phyloP scores from a whole-genome alignment of 2,797 vertebrate genomes.

The Rhinella marina region DNA sequence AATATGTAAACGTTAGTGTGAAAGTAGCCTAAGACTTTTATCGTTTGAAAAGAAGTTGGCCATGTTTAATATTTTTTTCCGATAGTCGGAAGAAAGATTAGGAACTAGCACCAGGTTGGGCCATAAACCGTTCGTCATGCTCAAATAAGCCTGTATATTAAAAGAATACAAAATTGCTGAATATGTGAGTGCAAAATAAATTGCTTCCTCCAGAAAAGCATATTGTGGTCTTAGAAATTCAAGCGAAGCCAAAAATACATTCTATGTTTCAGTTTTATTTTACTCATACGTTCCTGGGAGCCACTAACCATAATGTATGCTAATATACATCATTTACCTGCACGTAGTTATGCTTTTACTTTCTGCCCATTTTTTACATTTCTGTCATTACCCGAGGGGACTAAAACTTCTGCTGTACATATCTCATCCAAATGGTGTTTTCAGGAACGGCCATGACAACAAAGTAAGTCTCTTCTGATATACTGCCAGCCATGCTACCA shows the following conservation, averaged over 20 bases:
- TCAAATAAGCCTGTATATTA: too few relatives aligned
- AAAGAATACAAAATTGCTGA: too few relatives aligned
- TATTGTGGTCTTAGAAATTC: neutral
- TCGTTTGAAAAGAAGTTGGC: too few relatives aligned
- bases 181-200: too few relatives aligned
- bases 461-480: neutral
- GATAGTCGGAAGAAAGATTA: too few relatives aligned
- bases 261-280: neutral
- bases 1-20: too few relatives aligned
- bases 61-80: too few relatives aligned
- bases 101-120: too few relatives aligned
- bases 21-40: too few relatives aligned
- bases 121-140: too few relatives aligned
- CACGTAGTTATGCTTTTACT: neutral
- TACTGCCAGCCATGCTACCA: neutral
- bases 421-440: neutral
- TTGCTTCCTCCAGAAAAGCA: neutral
- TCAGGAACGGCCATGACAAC: neutral
- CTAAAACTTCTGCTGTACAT: neutral
- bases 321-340: neutral
- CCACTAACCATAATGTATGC: neutral
- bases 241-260: neutral
- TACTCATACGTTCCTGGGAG: neutral
- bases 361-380: neutral
- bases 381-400: neutral